Percentiles rank a stretch among this genome's conserved stretches.
Evolutionary conservation across 2,797 vertebrate species (phyloP).

Genomic region (Poeciliopsis turneri): DNA sequence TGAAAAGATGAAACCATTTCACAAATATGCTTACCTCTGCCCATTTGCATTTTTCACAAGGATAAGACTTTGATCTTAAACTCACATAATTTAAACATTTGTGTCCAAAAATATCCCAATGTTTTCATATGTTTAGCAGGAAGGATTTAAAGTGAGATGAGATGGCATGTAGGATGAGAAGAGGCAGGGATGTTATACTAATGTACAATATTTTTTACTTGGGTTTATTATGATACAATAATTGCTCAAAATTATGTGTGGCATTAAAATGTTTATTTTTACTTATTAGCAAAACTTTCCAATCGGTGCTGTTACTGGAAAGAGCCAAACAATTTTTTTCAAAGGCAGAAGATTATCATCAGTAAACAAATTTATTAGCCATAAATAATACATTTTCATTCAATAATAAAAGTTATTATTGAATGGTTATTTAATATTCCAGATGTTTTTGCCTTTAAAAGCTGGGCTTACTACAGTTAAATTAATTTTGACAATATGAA

Average conservation of each 20-base stretch:
- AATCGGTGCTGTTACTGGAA: neutral
- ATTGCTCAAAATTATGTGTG: neutral
- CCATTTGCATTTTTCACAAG: neutral
- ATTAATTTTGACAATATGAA: neutral
- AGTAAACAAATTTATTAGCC: neutral
- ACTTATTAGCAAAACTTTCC: neutral
- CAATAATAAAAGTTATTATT: neutral
- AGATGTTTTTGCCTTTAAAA: neutral
- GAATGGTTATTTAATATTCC: neutral
- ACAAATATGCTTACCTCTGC: neutral
- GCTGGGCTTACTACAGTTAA: neutral
- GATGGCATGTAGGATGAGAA: neutral
- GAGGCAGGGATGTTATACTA: neutral
- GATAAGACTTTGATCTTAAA: neutral
- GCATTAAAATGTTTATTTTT: neutral
- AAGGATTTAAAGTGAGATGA: neutral
- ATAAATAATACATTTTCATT: neutral
- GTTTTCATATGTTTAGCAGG: neutral
- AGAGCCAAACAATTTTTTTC: neutral
- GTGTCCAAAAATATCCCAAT: neutral
- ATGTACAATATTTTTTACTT: neutral
- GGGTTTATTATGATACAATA: neutral
- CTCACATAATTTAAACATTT: neutral
- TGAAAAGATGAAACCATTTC: neutral
- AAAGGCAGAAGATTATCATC: neutral